Percentiles rank a stretch among this genome's conserved stretches.
phyloP scores from a whole-genome alignment of 1,140 invertebrate genomes.

The Cydia fagiglandana region DNA sequence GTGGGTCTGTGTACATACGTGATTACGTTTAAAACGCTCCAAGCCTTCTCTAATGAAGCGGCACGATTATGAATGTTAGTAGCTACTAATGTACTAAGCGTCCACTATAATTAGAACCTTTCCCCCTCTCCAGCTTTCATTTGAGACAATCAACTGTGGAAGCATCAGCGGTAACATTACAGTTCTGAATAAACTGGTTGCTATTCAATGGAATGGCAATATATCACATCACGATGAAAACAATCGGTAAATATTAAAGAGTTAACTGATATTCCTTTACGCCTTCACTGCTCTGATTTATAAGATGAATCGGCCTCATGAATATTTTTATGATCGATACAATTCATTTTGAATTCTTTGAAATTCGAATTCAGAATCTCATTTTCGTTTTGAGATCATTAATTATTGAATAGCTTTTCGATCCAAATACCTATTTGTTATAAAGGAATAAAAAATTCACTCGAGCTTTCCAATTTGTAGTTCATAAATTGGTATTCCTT shows the following conservation, averaged over 20 bases:
- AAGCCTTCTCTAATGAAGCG: conserved; percentile 48
- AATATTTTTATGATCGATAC: conserved; percentile 27
- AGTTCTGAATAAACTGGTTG: conserved; percentile 39
- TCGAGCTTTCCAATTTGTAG: neutral
- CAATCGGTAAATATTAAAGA: conserved; percentile 52
- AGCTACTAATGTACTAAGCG: conserved; percentile 44
- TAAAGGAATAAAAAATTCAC: neutral
- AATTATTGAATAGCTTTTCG: neutral
- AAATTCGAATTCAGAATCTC: conserved; percentile 2
- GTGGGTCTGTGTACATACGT: conserved; percentile 36
- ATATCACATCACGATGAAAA: conserved; percentile 46
- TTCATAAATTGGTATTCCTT: conserved; percentile 8
- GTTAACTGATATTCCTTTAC: conserved; percentile 45
- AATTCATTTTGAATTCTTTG: conserved; percentile 19
- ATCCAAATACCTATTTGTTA: neutral
- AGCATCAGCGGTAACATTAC: neutral
- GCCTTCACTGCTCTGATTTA: conserved; percentile 46
- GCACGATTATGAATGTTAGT: conserved; percentile 45
- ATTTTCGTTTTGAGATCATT: conserved; percentile 8
- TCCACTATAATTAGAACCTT: conserved; percentile 36
- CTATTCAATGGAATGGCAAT: conserved; percentile 38
- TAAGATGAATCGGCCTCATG: conserved; percentile 29
- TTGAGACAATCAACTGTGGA: neutral
- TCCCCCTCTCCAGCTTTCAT: conserved; percentile 8
- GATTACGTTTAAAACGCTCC: conserved; percentile 46